Conservation (phyloP, 2,797 vertebrate species). For the Aeoliscus strigatus region DNA sequence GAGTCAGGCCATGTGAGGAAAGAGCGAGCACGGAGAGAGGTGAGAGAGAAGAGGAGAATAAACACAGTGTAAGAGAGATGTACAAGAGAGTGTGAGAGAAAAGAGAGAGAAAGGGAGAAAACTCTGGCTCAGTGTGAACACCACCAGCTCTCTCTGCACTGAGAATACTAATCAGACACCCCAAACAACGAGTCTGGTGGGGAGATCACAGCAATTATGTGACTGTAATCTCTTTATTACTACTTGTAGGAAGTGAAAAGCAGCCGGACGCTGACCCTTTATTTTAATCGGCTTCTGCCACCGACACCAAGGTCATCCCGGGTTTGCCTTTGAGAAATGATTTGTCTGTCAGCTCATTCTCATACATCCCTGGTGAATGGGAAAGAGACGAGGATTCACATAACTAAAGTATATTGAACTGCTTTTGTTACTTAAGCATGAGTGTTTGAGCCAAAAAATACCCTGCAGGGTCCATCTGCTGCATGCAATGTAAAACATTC, state of each 20-base stretch:
- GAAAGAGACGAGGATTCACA: too few relatives aligned
- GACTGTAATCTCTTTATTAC: constrained; percentile 44
- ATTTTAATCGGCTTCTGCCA: constrained; percentile 1
- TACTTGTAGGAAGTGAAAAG: constrained; percentile 17
- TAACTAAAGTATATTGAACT: too few relatives aligned
- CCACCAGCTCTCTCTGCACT: constrained; percentile 50
- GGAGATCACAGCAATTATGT: constrained; percentile 37
- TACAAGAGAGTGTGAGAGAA: constrained; percentile 26
- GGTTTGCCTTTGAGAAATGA: too few relatives aligned
- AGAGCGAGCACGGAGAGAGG: constrained; percentile 7
- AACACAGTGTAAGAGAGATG: constrained; percentile 33
- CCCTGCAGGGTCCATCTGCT: too few relatives aligned
- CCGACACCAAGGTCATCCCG: neutral
- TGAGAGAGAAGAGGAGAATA: constrained; percentile 14
- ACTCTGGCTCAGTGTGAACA: constrained; percentile 54
- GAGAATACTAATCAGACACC: constrained; percentile 63
- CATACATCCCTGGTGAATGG: too few relatives aligned
- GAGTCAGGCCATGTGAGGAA: constrained; percentile 24
- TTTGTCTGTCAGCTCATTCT: too few relatives aligned
- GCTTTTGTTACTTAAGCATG: too few relatives aligned
- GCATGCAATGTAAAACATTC: too few relatives aligned
- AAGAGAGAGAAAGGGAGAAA: constrained; percentile 37
- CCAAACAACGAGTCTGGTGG: constrained; percentile 32
- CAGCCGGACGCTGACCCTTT: constrained; percentile 5
- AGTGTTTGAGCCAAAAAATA: too few relatives aligned